Conservation (phyloP, 2,113 vertebrate genomes). For the Andinoacara biseriatus region DNA sequence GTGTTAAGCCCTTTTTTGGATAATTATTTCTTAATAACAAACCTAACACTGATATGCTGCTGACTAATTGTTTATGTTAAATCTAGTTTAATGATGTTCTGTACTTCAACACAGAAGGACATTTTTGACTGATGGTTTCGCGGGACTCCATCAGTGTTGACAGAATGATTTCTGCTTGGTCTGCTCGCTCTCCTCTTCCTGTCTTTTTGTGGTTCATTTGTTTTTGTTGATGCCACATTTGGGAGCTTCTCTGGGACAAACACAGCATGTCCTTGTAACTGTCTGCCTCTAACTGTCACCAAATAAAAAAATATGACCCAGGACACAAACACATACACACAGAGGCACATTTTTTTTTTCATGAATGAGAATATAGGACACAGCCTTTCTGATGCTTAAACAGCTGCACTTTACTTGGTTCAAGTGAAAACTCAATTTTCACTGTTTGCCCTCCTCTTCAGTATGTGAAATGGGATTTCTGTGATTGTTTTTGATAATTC, state of each 20-base stretch:
- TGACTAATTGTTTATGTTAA: slow-evolving; percentile 9
- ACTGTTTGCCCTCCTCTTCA: neutral
- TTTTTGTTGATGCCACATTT: slow-evolving; percentile 29
- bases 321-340: neutral
- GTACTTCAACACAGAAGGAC: neutral
- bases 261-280: slow-evolving; percentile 32
- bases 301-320: slow-evolving; percentile 25
- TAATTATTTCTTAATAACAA: slow-evolving; percentile 21
- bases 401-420: neutral
- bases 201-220: neutral
- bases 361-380: neutral
- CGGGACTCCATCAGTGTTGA: slow-evolving; percentile 16
- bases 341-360: neutral
- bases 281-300: slow-evolving; percentile 31
- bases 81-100: neutral
- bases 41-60: slow-evolving; percentile 7
- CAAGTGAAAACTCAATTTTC: neutral
- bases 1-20: slow-evolving; percentile 21
- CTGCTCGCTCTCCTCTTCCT: neutral
- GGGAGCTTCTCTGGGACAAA: slow-evolving; percentile 41
- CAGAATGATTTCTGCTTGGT: slow-evolving; percentile 9
- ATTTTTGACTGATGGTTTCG: slow-evolving; percentile 17
- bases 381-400: neutral
- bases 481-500: neutral
- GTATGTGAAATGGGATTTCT: neutral